Conservation (phyloP, 2,113 vertebrate genomes). For the Psittacula cyanocephala region DNA sequence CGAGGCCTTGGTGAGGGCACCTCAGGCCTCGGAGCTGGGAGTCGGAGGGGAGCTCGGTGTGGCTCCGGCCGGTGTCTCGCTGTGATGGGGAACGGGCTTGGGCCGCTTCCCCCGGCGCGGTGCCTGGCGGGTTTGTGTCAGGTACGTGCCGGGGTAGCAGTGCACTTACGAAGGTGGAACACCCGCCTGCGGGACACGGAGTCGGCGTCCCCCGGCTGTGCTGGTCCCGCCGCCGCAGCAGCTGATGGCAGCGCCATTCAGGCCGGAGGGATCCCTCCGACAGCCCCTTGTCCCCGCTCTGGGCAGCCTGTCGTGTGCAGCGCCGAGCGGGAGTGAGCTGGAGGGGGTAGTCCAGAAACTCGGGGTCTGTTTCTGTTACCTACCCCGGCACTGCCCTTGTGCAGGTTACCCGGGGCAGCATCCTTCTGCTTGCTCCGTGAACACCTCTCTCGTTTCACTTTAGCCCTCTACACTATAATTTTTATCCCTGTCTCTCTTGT, state of each 20-base stretch:
- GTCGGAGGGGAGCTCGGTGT: neutral
- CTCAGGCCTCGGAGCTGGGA: neutral
- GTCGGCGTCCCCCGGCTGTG: neutral
- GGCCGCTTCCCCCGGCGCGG: neutral
- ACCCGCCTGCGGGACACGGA: rapidly evolving
- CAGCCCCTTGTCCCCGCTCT: neutral
- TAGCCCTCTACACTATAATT: rapidly evolving
- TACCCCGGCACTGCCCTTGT: neutral
- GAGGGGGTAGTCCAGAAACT: neutral
- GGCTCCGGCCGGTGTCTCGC: neutral
- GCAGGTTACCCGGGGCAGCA: neutral
- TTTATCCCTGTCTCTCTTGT: neutral
- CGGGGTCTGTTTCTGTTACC: neutral
- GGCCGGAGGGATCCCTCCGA: neutral
- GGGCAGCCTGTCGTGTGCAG: neutral
- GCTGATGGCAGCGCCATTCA: neutral
- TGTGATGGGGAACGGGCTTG: neutral
- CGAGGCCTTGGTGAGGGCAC: neutral
- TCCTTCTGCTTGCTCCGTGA: neutral
- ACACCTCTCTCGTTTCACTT: neutral
- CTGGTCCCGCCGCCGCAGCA: neutral
- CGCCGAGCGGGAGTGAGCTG: neutral
- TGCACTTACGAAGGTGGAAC: neutral
- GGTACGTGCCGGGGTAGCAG: neutral
- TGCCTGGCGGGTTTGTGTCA: neutral